These are phyloP conservation scores for Sceliomorpha sp. DNA, from an alignment of 2,888 invertebrate genomes.

Conservation along the genomic window DNA sequence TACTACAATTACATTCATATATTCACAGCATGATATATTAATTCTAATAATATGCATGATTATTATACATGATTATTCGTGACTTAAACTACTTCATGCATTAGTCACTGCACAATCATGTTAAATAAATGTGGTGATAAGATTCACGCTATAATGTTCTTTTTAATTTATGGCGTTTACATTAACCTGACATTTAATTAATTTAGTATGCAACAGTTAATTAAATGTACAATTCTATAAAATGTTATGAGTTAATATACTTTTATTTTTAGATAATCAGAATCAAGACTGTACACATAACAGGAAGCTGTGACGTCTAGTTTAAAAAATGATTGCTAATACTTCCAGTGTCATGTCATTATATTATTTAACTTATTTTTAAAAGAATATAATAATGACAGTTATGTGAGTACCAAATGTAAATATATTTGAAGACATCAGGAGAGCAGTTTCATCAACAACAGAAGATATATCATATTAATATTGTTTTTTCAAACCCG, in stretches of 20 bases:
- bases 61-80: conserved; percentile 63
- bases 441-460: too few relatives aligned
- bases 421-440: conserved; percentile 38
- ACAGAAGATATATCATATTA: too few relatives aligned
- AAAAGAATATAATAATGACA: conserved; percentile 12
- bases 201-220: conserved; percentile 3
- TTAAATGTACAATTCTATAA: background rate
- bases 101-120: conserved; percentile 72
- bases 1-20: too few relatives aligned
- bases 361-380: conserved; percentile 58
- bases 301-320: conserved; percentile 66
- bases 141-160: conserved; percentile 65
- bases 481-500: conserved; percentile 21
- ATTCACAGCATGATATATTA: too few relatives aligned
- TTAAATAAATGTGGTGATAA: conserved; percentile 65
- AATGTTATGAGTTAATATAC: conserved; percentile 8
- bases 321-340: conserved; percentile 56
- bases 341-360: conserved; percentile 62
- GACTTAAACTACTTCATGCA: conserved; percentile 51
- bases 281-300: conserved; percentile 73
- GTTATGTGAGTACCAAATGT: conserved; percentile 33
- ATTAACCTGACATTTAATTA: conserved; percentile 60
- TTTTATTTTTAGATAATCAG: conserved; percentile 69
- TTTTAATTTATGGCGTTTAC: conserved; percentile 60
- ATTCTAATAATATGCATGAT: too few relatives aligned